Percentiles rank a stretch among this genome's conserved stretches.
Evolutionary conservation across 2,797 vertebrate genomes (phyloP).

Genomic region (Phataginus tetradactyla): DNA sequence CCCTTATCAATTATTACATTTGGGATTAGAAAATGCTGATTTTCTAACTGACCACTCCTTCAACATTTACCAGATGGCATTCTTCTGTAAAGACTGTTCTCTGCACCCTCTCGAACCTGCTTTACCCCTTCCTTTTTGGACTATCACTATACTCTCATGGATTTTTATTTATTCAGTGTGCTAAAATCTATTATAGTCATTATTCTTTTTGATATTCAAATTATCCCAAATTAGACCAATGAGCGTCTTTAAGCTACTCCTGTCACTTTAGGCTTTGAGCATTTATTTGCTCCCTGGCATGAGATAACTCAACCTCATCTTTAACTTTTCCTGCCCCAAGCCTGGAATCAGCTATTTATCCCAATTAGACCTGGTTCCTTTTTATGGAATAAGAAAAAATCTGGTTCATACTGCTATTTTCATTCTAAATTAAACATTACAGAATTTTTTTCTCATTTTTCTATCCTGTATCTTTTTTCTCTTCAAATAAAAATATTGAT

Average conservation of each 20-base stretch:
- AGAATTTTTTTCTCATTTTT: not conserved
- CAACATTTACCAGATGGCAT: not conserved
- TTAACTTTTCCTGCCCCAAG: not conserved
- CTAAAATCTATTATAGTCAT: not conserved
- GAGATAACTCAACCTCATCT: not conserved
- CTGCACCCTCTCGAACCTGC: not conserved
- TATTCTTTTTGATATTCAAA: not conserved
- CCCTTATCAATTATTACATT: not conserved
- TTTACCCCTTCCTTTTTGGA: not conserved
- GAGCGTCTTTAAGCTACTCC: not conserved
- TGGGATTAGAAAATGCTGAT: not conserved
- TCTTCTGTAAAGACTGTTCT: not conserved
- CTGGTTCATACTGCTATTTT: not conserved
- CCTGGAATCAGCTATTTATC: not conserved
- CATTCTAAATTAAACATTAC: not conserved
- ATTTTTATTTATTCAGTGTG: not conserved
- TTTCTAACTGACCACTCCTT: not conserved
- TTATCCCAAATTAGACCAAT: not conserved
- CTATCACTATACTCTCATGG: not conserved
- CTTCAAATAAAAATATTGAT: conserved; percentile 33
- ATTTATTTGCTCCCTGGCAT: not conserved
- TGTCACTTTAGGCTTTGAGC: not conserved
- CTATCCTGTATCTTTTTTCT: not conserved
- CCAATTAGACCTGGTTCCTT: not conserved
- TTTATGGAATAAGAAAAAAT: not conserved